Evolutionary conservation across 2,113 vertebrate genomes (phyloP).

Genomic region (Cephalopholis sonnerati): DNA sequence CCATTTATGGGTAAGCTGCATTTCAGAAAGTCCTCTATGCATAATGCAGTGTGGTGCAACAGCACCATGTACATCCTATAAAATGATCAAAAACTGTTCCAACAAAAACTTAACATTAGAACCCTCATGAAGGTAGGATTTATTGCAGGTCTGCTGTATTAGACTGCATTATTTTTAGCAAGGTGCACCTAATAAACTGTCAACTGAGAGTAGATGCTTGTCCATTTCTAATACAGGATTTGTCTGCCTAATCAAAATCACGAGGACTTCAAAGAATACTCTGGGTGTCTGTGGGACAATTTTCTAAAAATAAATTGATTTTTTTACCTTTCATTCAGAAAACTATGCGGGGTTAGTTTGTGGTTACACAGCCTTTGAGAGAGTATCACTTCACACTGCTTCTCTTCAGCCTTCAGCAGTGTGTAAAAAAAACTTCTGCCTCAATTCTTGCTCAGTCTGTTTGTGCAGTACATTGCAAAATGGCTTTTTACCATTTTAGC

Average conservation of each 20-base stretch:
- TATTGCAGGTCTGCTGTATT: background rate
- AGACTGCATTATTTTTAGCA: background rate
- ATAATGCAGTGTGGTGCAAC: background rate
- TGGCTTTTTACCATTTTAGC: conserved; percentile 21
- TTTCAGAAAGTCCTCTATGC: background rate
- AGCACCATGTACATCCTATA: background rate
- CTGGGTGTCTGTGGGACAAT: background rate
- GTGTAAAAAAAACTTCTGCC: conserved; percentile 15
- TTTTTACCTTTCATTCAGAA: background rate
- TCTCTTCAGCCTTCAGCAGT: conserved; percentile 20
- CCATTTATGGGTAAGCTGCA: background rate
- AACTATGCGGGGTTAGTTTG: background rate
- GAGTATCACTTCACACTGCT: background rate
- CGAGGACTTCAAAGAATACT: background rate
- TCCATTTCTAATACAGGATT: background rate
- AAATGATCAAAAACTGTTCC: background rate
- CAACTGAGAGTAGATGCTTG: background rate
- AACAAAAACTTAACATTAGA: background rate
- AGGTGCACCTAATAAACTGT: background rate
- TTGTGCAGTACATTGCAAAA: conserved; percentile 29
- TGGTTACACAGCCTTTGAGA: background rate
- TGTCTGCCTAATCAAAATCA: background rate
- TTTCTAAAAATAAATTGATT: background rate
- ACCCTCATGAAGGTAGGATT: background rate
- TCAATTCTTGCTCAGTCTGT: conserved; percentile 16